phyloP scores from a whole-genome alignment of 2,113 vertebrate species.

The Cisticola juncidis region DNA sequence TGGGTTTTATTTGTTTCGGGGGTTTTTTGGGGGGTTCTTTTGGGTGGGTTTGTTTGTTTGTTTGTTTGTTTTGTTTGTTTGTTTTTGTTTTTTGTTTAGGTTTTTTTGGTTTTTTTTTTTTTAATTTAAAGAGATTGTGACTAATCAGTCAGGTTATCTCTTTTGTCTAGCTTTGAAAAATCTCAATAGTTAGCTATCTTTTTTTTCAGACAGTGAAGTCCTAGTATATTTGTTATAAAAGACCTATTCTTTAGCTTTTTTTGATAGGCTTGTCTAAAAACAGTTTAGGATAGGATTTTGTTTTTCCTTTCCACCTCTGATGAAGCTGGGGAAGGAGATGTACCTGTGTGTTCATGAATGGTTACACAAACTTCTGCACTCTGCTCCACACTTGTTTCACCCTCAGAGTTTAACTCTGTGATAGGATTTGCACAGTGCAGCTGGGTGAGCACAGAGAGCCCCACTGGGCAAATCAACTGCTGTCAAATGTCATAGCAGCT shows the following conservation, averaged over 20 bases:
- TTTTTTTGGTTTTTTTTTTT: too few species aligned
- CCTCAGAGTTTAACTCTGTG: fast-evolving
- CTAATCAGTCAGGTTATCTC: neutral
- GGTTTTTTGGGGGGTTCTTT: too few species aligned
- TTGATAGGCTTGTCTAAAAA: neutral
- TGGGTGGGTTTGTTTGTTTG: too few species aligned
- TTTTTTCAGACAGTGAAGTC: neutral
- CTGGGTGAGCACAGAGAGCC: neutral
- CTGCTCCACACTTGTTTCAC: neutral
- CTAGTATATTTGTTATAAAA: neutral
- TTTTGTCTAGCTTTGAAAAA: neutral
- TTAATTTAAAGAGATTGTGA: neutral
- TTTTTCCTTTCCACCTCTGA: neutral
- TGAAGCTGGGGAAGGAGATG: neutral
- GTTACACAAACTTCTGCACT: fast-evolving
- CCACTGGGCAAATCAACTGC: neutral
- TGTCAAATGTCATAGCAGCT: neutral
- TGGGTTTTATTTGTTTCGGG: too few species aligned
- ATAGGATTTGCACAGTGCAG: neutral
- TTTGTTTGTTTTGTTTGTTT: too few species aligned
- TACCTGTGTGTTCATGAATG: neutral
- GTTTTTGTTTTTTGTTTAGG: too few species aligned
- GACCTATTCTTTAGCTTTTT: neutral
- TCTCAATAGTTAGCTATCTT: neutral
- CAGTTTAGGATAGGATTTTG: neutral